Conservation (phyloP, 2,888 invertebrate genomes). For the Volucella bombylans region DNA sequence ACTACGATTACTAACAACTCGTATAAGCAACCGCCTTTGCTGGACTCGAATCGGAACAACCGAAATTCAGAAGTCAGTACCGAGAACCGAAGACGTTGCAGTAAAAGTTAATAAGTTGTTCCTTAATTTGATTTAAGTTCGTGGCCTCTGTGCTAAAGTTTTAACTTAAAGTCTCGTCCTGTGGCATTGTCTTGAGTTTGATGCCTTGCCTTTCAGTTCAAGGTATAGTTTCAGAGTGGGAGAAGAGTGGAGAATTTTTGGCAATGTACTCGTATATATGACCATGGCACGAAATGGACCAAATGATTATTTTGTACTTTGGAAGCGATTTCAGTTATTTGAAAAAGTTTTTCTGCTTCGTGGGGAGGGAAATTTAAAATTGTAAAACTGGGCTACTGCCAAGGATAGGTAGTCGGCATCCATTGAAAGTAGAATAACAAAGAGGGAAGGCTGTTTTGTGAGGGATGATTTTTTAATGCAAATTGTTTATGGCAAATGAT, state of each 20-base stretch:
- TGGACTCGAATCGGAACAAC: not conserved
- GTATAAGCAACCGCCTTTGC: constrained; percentile 9
- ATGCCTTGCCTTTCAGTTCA: constrained; percentile 21
- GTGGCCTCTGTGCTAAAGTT: constrained; percentile 41
- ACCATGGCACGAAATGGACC: constrained; percentile 35
- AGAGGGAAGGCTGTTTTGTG: too few species aligned
- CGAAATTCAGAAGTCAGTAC: not conserved
- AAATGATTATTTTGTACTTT: constrained; percentile 51
- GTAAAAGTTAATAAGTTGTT: constrained; percentile 69
- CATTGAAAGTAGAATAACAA: too few species aligned
- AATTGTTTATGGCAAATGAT: too few species aligned
- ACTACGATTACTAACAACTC: too few species aligned
- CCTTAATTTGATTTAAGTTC: constrained; percentile 67
- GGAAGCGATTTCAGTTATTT: constrained; percentile 1
- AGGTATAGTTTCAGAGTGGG: constrained; percentile 14
- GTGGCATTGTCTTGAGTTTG: not conserved
- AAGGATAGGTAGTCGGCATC: not conserved
- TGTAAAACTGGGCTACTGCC: constrained; percentile 36
- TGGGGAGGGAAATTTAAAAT: constrained; percentile 12
- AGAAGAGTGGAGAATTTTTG: not conserved
- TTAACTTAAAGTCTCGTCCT: constrained; percentile 25
- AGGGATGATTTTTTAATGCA: too few species aligned
- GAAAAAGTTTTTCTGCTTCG: constrained; percentile 8
- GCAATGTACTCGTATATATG: not conserved
- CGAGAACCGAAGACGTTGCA: constrained; percentile 20